Conservation (phyloP, 2,888 invertebrate genomes). For the Epirrhoe alternata region DNA sequence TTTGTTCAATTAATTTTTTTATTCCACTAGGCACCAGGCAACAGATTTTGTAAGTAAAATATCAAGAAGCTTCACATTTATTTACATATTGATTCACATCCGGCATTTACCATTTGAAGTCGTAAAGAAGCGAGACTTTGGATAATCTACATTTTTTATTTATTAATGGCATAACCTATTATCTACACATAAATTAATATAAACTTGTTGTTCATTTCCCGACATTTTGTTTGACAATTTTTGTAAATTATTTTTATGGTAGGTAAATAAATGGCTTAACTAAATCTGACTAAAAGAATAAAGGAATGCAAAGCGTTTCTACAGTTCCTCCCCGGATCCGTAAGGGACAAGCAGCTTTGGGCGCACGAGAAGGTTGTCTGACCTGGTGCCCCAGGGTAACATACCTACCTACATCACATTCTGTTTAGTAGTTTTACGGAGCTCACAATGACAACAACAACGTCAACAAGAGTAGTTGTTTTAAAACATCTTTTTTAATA, state of each 20-base stretch:
- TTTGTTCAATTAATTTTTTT: too few relatives aligned
- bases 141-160: conserved; percentile 5
- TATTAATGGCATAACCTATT: background rate
- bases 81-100: conserved; percentile 9
- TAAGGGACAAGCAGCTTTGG: too few relatives aligned
- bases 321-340: background rate
- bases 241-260: too few relatives aligned
- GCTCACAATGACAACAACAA: too few relatives aligned
- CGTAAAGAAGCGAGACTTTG: conserved; percentile 8
- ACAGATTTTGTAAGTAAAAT: background rate
- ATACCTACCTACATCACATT: background rate
- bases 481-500: too few relatives aligned
- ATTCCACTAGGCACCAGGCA: background rate
- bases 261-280: too few relatives aligned
- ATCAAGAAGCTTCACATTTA: background rate
- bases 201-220: conserved; percentile 1
- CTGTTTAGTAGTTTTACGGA: too few relatives aligned
- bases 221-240: background rate
- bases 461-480: too few relatives aligned
- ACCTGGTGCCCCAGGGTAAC: background rate
- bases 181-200: background rate
- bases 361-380: too few relatives aligned
- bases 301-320: background rate
- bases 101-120: conserved; percentile 5
- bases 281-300: too few relatives aligned